A percentile compares a stretch with the other conserved stretches of the same genome.
These are phyloP conservation scores for Apistogramma diplotaenia DNA, from an alignment of 2,113 vertebrate genomes.

Conservation along the genomic window DNA sequence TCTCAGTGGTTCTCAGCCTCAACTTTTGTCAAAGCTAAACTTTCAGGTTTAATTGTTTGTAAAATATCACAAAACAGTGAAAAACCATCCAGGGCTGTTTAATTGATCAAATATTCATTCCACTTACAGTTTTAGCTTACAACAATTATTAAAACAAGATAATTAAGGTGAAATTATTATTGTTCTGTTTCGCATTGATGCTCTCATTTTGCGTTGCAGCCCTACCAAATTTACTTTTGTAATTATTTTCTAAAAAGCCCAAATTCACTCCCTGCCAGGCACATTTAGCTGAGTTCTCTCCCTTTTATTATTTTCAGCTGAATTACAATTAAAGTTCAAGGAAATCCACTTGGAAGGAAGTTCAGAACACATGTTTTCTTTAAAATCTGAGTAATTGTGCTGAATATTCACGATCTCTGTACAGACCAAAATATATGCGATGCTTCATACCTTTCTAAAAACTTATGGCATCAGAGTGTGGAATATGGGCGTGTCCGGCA, in stretches of 20 bases:
- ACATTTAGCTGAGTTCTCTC: neutral
- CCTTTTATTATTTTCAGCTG: neutral
- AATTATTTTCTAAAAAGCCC: neutral
- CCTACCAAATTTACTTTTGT: neutral
- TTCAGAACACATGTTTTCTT: accelerated
- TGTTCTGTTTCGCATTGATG: neutral
- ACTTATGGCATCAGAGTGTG: no score
- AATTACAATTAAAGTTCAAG: neutral
- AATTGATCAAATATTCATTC: neutral
- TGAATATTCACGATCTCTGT: neutral
- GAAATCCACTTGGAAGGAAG: neutral
- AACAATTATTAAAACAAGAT: neutral
- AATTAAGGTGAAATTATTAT: neutral
- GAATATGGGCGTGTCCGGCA: neutral
- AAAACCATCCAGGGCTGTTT: neutral
- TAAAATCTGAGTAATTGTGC: neutral
- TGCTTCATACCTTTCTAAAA: neutral
- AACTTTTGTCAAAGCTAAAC: neutral
- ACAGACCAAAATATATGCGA: neutral
- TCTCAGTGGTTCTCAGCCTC: conserved; percentile 46
- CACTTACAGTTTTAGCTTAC: neutral
- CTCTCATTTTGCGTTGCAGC: neutral
- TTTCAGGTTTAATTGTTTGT: neutral
- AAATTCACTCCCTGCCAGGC: neutral
- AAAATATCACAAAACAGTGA: neutral